Base-by-base conservation (phyloP, 2,888 invertebrate species). In the Tenthredo distinguenda region DNA sequence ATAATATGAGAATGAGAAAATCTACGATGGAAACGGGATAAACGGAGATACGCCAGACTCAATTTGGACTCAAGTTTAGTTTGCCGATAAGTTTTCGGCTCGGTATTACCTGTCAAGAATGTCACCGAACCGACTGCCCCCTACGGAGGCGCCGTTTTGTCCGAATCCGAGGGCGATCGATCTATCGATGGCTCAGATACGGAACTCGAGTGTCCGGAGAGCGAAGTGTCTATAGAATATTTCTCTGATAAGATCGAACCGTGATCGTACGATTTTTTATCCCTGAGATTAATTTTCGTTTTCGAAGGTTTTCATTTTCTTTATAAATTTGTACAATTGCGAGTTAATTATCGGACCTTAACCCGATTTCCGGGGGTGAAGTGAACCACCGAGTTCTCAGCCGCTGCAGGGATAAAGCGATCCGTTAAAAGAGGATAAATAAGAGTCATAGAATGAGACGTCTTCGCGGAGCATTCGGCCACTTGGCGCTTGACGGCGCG, bases 401-500 rank as follows among this genome's bases (percentile, higher is more conserved):
- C 21, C 3, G 3, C 12, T 10, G 2, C 4, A 21, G 40, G 21
- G 43, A 7, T 74, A 34, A 77, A 77, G 77, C 21, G 55, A 77
- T 50, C 55, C 34, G 77, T 50, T 26, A 55, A 77, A 3, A 55
- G 77, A 47, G 77, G 77, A 77, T 77, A n/a, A 77, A 55, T 77
- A 77, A 77, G 55, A 77, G 77, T 34, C 34, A 55, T 18, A 77
- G 77, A 31, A 40, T 43, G 34, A 77, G 77, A 77, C 77, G 77
- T 77, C 77, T 77, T 55, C 31, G 2, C 15, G n/a, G 55, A 55
- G 31, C 31, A 50, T 26, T 50, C 55, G 89, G 87, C 87, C 91
- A 90, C 90, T 91, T 90, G 89, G 90, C 89, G 88, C 87, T 86
- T 89, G 91, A 90, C 91, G 89, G 90, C 87, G 90, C 89, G 89